These are phyloP conservation scores for Selenia dentaria DNA, from an alignment of 2,888 invertebrate genomes.

Conservation along the genomic window DNA sequence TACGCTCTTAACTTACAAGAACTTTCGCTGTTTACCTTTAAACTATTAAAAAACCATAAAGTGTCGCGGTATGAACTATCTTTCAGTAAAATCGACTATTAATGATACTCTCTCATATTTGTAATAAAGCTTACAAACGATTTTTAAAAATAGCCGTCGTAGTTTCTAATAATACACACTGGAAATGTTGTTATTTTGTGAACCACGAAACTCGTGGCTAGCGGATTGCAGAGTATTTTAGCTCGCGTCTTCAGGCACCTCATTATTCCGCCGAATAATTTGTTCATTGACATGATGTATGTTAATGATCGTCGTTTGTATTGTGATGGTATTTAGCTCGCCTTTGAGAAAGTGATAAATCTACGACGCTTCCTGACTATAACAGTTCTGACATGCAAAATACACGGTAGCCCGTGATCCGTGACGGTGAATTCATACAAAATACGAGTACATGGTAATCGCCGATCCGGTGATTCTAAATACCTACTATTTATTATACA, in stretches of 20 bases:
- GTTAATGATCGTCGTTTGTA: slow-evolving; percentile 52
- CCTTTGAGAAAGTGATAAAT: slow-evolving; percentile 62
- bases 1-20: no score
- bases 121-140: slow-evolving; percentile 22
- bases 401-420: slow-evolving; percentile 22
- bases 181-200: slow-evolving; percentile 39
- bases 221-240: slow-evolving; percentile 42
- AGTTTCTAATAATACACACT: slow-evolving; percentile 36
- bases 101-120: slow-evolving; percentile 33
- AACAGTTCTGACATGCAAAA: slow-evolving; percentile 41
- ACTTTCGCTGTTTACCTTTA: no score
- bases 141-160: slow-evolving; percentile 22
- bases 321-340: slow-evolving; percentile 57
- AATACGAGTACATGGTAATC: not conserved
- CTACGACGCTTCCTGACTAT: slow-evolving; percentile 54
- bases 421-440: slow-evolving; percentile 12
- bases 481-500: no score
- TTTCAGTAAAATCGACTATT: no score
- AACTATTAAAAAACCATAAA: no score
- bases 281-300: slow-evolving; percentile 63
- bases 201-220: slow-evolving; percentile 30
- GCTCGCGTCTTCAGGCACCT: slow-evolving; percentile 46
- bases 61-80: no score
- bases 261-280: slow-evolving; percentile 59
- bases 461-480: no score